Evolutionary conservation across 2,113 vertebrate genomes (phyloP).

Genomic region (Ariopsis seemanni): DNA sequence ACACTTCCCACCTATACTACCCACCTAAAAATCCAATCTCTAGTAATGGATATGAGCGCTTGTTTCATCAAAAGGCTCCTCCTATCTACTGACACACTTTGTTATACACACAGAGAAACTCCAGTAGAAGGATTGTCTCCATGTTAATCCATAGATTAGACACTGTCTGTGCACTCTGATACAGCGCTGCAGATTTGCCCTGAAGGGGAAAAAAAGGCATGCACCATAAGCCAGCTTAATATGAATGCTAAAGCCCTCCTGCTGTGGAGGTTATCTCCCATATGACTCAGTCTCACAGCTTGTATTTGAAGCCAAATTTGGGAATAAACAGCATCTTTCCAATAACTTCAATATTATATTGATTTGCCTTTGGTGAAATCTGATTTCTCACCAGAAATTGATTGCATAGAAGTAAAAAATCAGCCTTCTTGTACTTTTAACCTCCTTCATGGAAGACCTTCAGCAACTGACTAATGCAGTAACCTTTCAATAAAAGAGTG

Average conservation of each 20-base stretch:
- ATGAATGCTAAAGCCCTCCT: conserved; percentile 35
- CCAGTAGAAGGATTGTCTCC: conserved; percentile 33
- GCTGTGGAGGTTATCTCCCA: conserved; percentile 48
- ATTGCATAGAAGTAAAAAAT: conserved; percentile 3
- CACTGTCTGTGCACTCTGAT: conserved; percentile 49
- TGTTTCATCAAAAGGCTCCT: conserved; percentile 7
- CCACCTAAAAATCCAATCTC: neutral
- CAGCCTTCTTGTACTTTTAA: conserved; percentile 20
- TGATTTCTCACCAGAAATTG: neutral
- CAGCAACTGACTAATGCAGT: neutral
- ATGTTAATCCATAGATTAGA: conserved; percentile 60
- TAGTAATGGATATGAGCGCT: neutral
- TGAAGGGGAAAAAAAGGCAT: conserved; percentile 27
- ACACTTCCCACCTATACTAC: neutral
- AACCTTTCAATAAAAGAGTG: conserved; percentile 30
- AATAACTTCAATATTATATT: neutral
- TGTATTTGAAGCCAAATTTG: conserved; percentile 18
- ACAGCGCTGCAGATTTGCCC: conserved; percentile 45
- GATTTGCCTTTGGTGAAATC: neutral
- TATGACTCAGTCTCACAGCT: conserved; percentile 19
- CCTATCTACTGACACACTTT: conserved; percentile 23
- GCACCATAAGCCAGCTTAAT: conserved; percentile 37
- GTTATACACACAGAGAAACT: conserved; percentile 29
- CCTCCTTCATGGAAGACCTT: neutral
- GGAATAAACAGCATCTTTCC: neutral